A percentile compares a stretch with the other conserved stretches of the same genome.
Evolutionary conservation across 2,888 invertebrate genomes (phyloP).

Genomic region (Tenthredo distinguenda): DNA sequence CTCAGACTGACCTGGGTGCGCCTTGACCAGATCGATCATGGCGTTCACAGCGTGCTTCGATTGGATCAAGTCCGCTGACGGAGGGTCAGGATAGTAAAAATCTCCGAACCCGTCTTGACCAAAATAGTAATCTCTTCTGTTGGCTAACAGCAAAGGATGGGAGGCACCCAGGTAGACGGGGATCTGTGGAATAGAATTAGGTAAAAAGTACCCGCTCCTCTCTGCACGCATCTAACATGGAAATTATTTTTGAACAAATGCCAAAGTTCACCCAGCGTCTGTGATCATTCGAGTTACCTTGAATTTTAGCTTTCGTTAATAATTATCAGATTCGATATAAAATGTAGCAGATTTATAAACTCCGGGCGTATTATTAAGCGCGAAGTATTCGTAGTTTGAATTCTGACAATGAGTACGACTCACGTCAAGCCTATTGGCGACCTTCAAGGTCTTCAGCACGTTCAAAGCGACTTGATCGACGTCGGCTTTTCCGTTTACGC

Average conservation of each 20-base stretch:
- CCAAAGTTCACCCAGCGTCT: conserved; percentile 57
- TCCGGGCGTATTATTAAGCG: not conserved
- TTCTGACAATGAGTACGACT: conserved; percentile 69
- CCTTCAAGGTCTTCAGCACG: conserved; percentile 84
- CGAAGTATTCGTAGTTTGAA: not conserved
- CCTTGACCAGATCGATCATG: conserved; percentile 74
- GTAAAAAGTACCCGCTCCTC: not conserved
- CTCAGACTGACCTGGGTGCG: conserved; percentile 67
- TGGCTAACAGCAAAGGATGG: conserved; percentile 70
- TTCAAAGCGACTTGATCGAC: conserved; percentile 86
- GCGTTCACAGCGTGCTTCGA: conserved; percentile 76
- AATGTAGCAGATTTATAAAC: not conserved
- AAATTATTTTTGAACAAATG: conserved; percentile 65
- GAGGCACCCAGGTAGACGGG: conserved; percentile 78
- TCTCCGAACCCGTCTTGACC: conserved; percentile 89
- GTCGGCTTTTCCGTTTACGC: conserved; percentile 87
- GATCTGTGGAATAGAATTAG: conserved; percentile 72
- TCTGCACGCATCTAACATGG: conserved; percentile 57
- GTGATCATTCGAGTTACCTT: not conserved
- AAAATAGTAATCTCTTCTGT: conserved; percentile 70
- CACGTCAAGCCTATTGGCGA: conserved; percentile 83
- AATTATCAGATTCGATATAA: not conserved
- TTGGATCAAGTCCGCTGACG: conserved; percentile 68
- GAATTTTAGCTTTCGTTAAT: not conserved
- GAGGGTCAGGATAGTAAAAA: conserved; percentile 72